Conservation (phyloP, 2,888 invertebrate genomes). For the Schrankia costaestrigalis region DNA sequence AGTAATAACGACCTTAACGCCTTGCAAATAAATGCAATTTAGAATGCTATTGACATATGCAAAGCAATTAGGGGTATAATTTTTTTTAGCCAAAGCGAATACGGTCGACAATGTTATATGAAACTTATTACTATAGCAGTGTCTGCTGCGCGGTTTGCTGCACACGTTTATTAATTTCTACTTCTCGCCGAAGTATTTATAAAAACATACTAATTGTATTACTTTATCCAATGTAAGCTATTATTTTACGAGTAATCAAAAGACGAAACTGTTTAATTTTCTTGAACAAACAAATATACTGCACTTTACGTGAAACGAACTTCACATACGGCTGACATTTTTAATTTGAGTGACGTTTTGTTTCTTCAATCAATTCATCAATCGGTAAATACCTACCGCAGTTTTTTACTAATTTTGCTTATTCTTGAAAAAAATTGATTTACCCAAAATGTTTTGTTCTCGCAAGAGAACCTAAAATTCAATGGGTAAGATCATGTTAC, state of each 20-base stretch:
- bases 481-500: slow-evolving; percentile 63
- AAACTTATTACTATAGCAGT: too few species aligned
- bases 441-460: slow-evolving; percentile 71
- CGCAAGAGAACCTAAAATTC: slow-evolving; percentile 73
- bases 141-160: too few species aligned
- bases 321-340: slow-evolving; percentile 32
- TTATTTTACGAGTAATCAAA: neutral
- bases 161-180: too few species aligned
- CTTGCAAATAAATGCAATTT: too few species aligned
- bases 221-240: too few species aligned
- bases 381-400: slow-evolving; percentile 41
- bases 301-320: slow-evolving; percentile 26
- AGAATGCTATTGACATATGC: neutral
- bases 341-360: slow-evolving; percentile 53
- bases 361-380: slow-evolving; percentile 33
- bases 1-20: too few species aligned
- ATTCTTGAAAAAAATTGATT: slow-evolving; percentile 19
- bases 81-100: neutral
- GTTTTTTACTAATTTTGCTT: slow-evolving; percentile 28
- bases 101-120: neutral
- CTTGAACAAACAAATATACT: too few species aligned
- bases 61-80: neutral
- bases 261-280: neutral
- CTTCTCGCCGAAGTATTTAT: too few species aligned
- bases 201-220: too few species aligned